These are phyloP conservation scores for Lepas anatifera DNA, from an alignment of 2,888 invertebrate genomes.

Conservation along the genomic window DNA sequence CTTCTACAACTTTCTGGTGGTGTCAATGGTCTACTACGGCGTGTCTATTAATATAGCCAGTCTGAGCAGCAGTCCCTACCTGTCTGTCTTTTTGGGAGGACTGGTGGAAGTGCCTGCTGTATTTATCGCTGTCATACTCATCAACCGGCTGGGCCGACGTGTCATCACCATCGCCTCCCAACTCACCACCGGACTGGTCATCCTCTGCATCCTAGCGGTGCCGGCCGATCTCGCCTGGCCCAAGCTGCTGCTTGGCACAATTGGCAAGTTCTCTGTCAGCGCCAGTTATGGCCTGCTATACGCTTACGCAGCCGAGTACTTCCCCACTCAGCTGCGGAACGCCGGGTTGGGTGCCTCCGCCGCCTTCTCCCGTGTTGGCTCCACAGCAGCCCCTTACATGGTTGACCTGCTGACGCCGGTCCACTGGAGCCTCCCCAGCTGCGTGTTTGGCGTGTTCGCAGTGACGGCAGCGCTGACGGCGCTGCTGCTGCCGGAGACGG, in stretches of 20 bases:
- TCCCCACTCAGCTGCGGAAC: conserved; percentile 78
- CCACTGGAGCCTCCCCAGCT: conserved; percentile 19
- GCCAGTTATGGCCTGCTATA: conserved; percentile 75
- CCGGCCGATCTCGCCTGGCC: conserved; percentile 35
- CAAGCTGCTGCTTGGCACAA: conserved; percentile 51
- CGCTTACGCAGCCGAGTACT: conserved; percentile 70
- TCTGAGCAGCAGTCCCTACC: conserved; percentile 64
- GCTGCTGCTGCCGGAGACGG: conserved; percentile 58
- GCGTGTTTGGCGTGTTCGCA: conserved; percentile 57
- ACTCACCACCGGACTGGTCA: conserved; percentile 18
- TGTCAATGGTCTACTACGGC: conserved; percentile 77
- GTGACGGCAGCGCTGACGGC: conserved; percentile 53
- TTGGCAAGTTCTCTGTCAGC: conserved; percentile 68
- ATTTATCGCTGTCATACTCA: not conserved
- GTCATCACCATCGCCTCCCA: conserved; percentile 44
- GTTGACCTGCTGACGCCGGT: too few relatives aligned
- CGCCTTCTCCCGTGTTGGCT: conserved; percentile 71
- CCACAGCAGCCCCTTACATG: conserved; percentile 71
- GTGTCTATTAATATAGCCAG: conserved; percentile 73
- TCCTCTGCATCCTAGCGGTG: conserved; percentile 19
- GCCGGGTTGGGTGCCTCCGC: conserved; percentile 75
- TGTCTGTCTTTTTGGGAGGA: conserved; percentile 72
- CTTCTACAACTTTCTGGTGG: conserved; percentile 67
- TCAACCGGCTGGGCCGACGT: conserved; percentile 43
- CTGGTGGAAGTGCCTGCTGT: conserved; percentile 31